Conservation (phyloP, 2,888 invertebrate genomes). For the Caradrina clavipalpis region DNA sequence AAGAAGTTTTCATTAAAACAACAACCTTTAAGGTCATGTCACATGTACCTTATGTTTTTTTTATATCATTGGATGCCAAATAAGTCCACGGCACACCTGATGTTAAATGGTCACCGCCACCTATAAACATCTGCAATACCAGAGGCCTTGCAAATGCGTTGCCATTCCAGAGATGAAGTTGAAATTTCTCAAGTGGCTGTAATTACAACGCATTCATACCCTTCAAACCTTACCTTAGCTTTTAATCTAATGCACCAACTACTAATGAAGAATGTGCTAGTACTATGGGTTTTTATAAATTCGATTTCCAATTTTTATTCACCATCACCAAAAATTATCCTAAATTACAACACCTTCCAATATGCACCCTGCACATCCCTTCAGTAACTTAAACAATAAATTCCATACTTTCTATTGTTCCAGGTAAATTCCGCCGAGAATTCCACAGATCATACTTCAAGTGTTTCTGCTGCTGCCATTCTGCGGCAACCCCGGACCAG, state of each 20-base stretch:
- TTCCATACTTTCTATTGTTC: constrained; percentile 77
- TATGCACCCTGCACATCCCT: constrained; percentile 32
- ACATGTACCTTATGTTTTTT: background rate
- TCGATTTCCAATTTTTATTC: background rate
- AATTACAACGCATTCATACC: too few species aligned
- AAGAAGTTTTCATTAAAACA: constrained; percentile 4
- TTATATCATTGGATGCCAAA: too few species aligned
- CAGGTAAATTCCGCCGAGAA: constrained; percentile 94
- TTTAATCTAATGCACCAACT: background rate
- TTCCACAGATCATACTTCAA: constrained; percentile 93
- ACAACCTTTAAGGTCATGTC: background rate
- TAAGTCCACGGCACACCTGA: too few species aligned
- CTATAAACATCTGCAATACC: too few species aligned
- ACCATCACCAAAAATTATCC: constrained; percentile 6
- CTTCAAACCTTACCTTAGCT: too few species aligned
- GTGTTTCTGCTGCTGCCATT: constrained; percentile 88
- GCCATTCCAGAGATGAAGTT: too few species aligned
- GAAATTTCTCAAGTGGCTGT: too few species aligned
- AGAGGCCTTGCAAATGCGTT: too few species aligned
- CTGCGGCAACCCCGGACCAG: constrained; percentile 75
- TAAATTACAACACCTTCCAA: background rate
- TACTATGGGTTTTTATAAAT: background rate
- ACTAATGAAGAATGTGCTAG: background rate
- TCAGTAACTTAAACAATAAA: constrained; percentile 29
- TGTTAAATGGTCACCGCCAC: too few species aligned